Evolutionary conservation across 2,113 vertebrate genomes (phyloP), one percentile per base, ranked within the genome.

Genomic region (Otis tarda): DNA sequence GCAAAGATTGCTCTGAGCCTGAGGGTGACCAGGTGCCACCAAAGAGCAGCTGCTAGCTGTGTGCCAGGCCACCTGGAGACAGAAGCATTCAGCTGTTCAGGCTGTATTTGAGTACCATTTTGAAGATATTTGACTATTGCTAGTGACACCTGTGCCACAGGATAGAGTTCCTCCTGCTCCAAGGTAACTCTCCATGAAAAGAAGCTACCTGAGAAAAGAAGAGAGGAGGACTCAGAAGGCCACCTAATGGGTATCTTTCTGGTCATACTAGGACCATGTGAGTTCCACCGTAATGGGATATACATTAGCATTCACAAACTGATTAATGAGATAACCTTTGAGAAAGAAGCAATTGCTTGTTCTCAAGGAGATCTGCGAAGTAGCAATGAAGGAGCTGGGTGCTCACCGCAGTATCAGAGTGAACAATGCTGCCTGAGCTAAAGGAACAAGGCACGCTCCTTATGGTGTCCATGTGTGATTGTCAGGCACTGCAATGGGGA

Each of bases 391-490:
- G 35, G 31, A 77, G 11, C 31, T 41, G 22, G 7, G 28, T 41
- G 8, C 8, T 65, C 4, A 0, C 25, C 41, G 65, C 79, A 61
- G 14, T 17, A 35, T 22, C 23, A 61, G 27, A 33, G 25, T 43
- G 39, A 60, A 78, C 20, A 47, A 49, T 3, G 2, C 11, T 87
- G n/a, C 13, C n/a, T 25, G 15, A 22, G 10, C 55, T 82, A 59
- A 55, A 67, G 78, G 31, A 87, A 21, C 7, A 63, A 50, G n/a
- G 35, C 10, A 6, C 0, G 1, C 4, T 68, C 56, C 60, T 68
- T 35, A 25, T 17, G 1, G 0, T 20, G 50, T 7, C 39, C 35
- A 6, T 2, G 3, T 1, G 4, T 24, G 16, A 35, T 23, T 61
- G 47, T 63, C 64, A 74, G 37, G 50, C 47, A 30, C 37, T 67